Percentiles rank a stretch among this genome's conserved stretches.
phyloP scores from a whole-genome alignment of 2,113 vertebrate genomes.

The Oncorhynchus nerka region DNA sequence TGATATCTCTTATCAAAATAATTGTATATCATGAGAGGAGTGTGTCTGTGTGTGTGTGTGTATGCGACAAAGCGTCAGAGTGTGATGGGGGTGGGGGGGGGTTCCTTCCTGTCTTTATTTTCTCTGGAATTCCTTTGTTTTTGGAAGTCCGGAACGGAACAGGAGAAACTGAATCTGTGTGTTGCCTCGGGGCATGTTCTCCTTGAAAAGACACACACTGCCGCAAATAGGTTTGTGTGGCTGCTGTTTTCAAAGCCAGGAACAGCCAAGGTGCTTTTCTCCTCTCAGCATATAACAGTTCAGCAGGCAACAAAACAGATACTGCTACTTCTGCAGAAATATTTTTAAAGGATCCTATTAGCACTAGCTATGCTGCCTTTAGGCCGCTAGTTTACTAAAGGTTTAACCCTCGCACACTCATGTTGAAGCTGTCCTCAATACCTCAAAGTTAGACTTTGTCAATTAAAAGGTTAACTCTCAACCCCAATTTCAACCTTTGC shows the following conservation, averaged over 20 bases:
- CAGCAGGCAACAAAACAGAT: slow-evolving; percentile 24
- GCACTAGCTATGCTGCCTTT: too few species aligned
- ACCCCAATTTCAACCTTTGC: too few species aligned
- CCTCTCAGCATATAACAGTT: slow-evolving; percentile 38
- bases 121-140: slow-evolving; percentile 79
- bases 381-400: too few species aligned
- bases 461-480: too few species aligned
- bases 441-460: too few species aligned
- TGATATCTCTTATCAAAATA: slow-evolving; percentile 50
- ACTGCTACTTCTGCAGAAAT: too few species aligned
- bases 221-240: slow-evolving; percentile 55
- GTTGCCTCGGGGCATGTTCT: slow-evolving; percentile 66
- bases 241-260: slow-evolving; percentile 23
- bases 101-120: slow-evolving; percentile 72
- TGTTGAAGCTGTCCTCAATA: too few species aligned
- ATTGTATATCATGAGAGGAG: slow-evolving; percentile 49
- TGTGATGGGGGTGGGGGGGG: slow-evolving; percentile 8
- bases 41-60: background rate
- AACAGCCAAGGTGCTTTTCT: slow-evolving; percentile 59
- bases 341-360: too few species aligned
- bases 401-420: too few species aligned
- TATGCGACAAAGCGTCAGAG: too few species aligned
- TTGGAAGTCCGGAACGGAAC: slow-evolving; percentile 68
- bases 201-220: slow-evolving; percentile 48
- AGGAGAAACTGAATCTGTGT: slow-evolving; percentile 70